phyloP scores from a whole-genome alignment of 2,113 vertebrate genomes.

The Hiodon tergisus region DNA sequence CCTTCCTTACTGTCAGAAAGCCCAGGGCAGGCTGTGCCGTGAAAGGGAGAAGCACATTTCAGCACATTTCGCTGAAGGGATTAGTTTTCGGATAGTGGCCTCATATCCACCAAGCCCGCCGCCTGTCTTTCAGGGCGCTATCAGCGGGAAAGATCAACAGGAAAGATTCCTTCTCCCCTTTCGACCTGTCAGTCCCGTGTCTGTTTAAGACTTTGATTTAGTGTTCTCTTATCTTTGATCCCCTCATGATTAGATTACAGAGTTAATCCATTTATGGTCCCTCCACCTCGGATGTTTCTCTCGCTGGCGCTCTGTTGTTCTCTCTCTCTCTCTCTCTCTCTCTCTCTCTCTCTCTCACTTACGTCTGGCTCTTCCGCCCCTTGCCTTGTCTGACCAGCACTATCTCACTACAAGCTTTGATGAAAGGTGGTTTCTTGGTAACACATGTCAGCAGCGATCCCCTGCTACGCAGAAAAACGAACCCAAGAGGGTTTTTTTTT shows the following conservation, averaged over 20 bases:
- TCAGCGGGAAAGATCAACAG: conserved; percentile 22
- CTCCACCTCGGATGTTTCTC: conserved; percentile 32
- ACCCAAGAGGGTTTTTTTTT: no score
- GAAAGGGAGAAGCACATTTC: not conserved
- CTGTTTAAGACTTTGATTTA: conserved; percentile 31
- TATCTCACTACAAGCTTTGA: not conserved
- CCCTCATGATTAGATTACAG: conserved; percentile 35
- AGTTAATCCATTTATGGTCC: conserved; percentile 34
- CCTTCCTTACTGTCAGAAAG: not conserved
- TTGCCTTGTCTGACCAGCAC: not conserved
- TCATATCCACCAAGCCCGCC: conserved; percentile 5
- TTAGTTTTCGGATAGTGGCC: conserved; percentile 4
- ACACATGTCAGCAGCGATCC: no score
- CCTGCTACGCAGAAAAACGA: no score
- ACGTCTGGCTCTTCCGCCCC: conserved; percentile 15
- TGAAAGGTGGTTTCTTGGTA: not conserved
- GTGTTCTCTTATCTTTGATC: conserved; percentile 37
- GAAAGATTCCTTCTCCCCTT: conserved; percentile 21
- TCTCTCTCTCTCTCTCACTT: conserved; percentile 20
- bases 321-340: conserved; percentile 20
- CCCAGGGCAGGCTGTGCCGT: not conserved
- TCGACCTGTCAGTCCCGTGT: conserved; percentile 26
- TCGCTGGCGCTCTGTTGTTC: conserved; percentile 20
- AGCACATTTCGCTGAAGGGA: conserved; percentile 11
- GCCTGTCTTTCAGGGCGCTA: conserved; percentile 21